These are phyloP conservation scores for Petromus typicus DNA, from an alignment of 2,113 vertebrate genomes.

Conservation along the genomic window DNA sequence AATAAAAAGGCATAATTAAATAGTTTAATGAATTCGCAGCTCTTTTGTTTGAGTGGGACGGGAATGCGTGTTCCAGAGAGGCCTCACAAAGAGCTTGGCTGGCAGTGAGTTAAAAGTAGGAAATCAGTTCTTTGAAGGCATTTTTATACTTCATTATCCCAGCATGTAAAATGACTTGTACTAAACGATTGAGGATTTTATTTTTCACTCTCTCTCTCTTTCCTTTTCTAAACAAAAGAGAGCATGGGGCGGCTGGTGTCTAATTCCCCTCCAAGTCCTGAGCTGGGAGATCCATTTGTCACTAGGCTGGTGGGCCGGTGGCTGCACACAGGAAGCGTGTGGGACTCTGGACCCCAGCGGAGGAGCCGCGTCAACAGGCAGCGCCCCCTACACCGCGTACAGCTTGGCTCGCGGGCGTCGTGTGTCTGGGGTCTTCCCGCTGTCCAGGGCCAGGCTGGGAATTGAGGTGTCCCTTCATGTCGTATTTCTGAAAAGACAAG, in stretches of 20 bases:
- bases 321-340: slow-evolving; percentile 71
- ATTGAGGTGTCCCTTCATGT: slow-evolving; percentile 19
- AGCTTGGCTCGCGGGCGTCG: background rate
- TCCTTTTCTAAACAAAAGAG: slow-evolving; percentile 90
- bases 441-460: slow-evolving; percentile 50
- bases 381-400: background rate
- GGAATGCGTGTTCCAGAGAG: slow-evolving; percentile 89
- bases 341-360: slow-evolving; percentile 70
- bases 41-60: slow-evolving; percentile 93
- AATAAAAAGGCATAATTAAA: slow-evolving; percentile 96
- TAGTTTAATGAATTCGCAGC: slow-evolving; percentile 97
- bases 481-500: slow-evolving; percentile 1
- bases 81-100: slow-evolving; percentile 92
- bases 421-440: slow-evolving; percentile 18
- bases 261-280: slow-evolving; percentile 86
- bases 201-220: slow-evolving; percentile 88
- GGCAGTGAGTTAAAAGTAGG: slow-evolving; percentile 93
- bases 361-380: slow-evolving; percentile 63
- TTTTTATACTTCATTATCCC: slow-evolving; percentile 99
- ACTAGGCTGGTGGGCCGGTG: slow-evolving; percentile 84
- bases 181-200: slow-evolving; percentile 97
- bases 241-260: slow-evolving; percentile 86
- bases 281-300: slow-evolving; percentile 85
- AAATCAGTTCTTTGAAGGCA: slow-evolving; percentile 99
- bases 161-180: slow-evolving; percentile 99